Evolutionary conservation across 2,113 vertebrate genomes (phyloP), one percentile per base, ranked within the genome.

Genomic region (Turdus rufiventris): DNA sequence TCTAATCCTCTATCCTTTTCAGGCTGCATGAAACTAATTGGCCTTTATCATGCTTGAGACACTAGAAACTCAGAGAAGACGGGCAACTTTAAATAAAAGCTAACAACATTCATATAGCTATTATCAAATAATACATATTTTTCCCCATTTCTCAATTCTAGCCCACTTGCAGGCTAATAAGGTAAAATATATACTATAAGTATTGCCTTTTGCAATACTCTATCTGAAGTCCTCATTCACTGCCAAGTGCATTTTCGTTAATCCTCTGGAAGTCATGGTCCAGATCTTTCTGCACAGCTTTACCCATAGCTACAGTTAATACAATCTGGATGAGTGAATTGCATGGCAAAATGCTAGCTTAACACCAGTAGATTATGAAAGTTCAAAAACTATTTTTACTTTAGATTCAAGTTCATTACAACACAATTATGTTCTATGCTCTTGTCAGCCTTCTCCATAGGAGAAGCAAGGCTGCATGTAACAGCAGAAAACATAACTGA

Each of bases 361-460:
- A 90, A 85, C 57, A 85, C 12, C 73, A 78, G 31, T 12, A 94
- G 57, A 61, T 87, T 68, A 81, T 54, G 21, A 40, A 92, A 91
- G 42, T 85, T 93, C 75, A 75, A 92, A 93, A 75, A 51, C 19
- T 79, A 18, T 33, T 89, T 94, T 87, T 76, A 50, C 80, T 90
- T 79, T 58, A 50, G 28, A 73, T 33, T 76, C 25, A 85, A 60
- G 54, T 76, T 79, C 12, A 73, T 83, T 36, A 70, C 67, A 82
- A 63, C 20, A 50, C 65, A 81, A 42, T 85, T 81, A 68, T 10
- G 5, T 57, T 42, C 38, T 61, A 29, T 36, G 47, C 4, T 45
- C 18, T 43, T 40, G 21, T 40, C 86, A 89, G 50, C n/a, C 89
- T 87, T 72, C 45, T 77, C 72, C 78, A 42, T 2, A 48, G 43